These are phyloP conservation scores for Ochotona princeps DNA, from an alignment of 2,113 vertebrate species.

Conservation along the genomic window DNA sequence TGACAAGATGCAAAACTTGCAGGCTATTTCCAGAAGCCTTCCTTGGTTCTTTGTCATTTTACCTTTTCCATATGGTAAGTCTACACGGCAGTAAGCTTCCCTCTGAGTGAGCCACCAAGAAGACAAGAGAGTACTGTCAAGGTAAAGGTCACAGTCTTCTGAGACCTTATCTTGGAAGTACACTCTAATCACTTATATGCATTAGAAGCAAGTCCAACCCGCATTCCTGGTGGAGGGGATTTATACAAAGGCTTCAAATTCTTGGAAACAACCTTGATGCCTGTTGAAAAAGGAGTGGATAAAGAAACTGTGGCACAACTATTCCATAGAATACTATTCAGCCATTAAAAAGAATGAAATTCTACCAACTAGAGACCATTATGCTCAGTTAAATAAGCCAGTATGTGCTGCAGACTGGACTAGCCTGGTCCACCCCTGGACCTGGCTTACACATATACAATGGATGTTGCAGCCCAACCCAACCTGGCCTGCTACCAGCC, in stretches of 20 bases:
- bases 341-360: too few relatives aligned
- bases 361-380: too few relatives aligned
- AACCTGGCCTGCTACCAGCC: too few relatives aligned
- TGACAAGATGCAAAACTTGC: neutral
- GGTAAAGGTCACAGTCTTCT: neutral
- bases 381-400: too few relatives aligned
- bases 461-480: too few relatives aligned
- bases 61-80: neutral
- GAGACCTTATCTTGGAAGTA: neutral
- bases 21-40: neutral
- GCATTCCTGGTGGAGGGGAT: neutral
- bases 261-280: too few relatives aligned
- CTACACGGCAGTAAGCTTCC: neutral
- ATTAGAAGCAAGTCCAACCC: neutral
- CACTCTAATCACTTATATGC: neutral
- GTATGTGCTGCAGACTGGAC: too few relatives aligned
- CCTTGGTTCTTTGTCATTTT: neutral
- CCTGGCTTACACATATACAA: too few relatives aligned
- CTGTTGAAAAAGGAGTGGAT: too few relatives aligned
- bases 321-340: too few relatives aligned
- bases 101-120: neutral
- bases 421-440: too few relatives aligned
- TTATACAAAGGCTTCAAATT: neutral
- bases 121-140: neutral
- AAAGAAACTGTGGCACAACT: too few relatives aligned